phyloP scores from a whole-genome alignment of 2,888 invertebrate genomes.

The Phengaris alcon region DNA sequence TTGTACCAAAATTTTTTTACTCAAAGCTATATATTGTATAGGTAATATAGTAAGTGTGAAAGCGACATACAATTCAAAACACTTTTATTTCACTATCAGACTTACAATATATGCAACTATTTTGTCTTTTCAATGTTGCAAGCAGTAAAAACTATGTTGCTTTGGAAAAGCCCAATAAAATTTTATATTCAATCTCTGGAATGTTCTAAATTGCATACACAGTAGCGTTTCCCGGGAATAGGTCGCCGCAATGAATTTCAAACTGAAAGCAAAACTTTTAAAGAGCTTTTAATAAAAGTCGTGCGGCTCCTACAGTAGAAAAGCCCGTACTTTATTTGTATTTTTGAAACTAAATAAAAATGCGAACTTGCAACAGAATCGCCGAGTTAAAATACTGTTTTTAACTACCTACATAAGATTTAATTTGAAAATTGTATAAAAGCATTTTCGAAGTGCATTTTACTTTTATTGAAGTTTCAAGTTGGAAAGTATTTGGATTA shows the following conservation, averaged over 20 bases:
- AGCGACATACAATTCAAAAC: not conserved
- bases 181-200: constrained; percentile 21
- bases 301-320: constrained; percentile 23
- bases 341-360: constrained; percentile 34
- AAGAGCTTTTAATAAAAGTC: constrained; percentile 32
- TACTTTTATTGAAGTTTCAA: constrained; percentile 7
- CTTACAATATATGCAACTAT: not conserved
- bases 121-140: not conserved
- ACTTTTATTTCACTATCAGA: not conserved
- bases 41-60: not conserved
- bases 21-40: too few relatives aligned
- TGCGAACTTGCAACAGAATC: constrained; percentile 30
- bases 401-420: not conserved
- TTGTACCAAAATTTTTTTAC: too few relatives aligned
- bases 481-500: constrained; percentile 7
- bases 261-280: constrained; percentile 34
- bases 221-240: constrained; percentile 18
- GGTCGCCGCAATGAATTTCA: constrained; percentile 30
- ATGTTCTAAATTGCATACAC: constrained; percentile 20
- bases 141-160: not conserved
- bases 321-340: constrained; percentile 32
- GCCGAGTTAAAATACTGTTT: not conserved
- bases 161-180: constrained; percentile 7
- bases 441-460: constrained; percentile 3
- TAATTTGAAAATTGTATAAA: constrained; percentile 23